These are phyloP conservation scores for Halocynthia roretzi DNA, from an alignment of 23 tunicate genomes.

Conservation along the genomic window DNA sequence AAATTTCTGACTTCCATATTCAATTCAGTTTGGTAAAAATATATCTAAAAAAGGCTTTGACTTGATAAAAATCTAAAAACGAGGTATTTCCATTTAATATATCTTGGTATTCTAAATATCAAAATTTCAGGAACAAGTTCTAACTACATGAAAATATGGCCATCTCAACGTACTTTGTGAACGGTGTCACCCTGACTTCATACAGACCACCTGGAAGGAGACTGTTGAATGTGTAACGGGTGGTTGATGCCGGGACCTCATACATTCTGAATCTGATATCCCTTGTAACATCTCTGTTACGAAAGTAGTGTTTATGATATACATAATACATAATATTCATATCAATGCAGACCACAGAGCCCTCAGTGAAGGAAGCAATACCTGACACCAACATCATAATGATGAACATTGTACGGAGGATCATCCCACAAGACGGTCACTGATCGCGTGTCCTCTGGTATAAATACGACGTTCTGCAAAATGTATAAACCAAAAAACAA, in stretches of 20 bases:
- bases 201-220: background rate
- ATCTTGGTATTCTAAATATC: background rate
- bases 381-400: constrained; percentile 7
- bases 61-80: background rate
- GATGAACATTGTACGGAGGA: background rate
- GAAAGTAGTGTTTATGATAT: too few relatives aligned
- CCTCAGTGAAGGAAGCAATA: background rate
- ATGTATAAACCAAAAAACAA: background rate
- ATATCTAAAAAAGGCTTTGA: background rate
- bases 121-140: background rate
- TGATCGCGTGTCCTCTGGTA: constrained; percentile 14
- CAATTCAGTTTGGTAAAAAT: too few relatives aligned
- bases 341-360: too few relatives aligned
- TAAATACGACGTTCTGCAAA: constrained; percentile 5
- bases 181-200: background rate
- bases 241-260: background rate
- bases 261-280: background rate
- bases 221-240: background rate
- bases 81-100: too few relatives aligned
- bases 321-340: too few relatives aligned
- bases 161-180: background rate
- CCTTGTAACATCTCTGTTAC: background rate
- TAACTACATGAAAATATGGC: background rate
- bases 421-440: background rate
- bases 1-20: too few relatives aligned